Evolutionary conservation across 2,888 invertebrate species (phyloP).

Genomic region (Acanthopleura granulata): DNA sequence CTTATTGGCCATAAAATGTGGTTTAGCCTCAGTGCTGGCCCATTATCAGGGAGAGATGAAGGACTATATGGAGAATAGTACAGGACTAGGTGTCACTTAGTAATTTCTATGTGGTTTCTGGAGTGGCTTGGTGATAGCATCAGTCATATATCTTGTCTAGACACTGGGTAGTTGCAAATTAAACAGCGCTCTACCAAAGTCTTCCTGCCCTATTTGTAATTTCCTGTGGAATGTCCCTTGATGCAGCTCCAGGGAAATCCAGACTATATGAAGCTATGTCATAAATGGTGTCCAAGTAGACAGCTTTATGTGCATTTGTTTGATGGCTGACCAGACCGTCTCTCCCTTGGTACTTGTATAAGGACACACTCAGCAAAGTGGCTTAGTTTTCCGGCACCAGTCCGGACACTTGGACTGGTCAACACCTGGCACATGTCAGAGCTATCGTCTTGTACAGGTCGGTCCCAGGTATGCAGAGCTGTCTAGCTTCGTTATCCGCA

Average conservation of each 20-base stretch:
- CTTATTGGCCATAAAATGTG: no score
- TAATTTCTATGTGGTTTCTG: no score
- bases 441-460: no score
- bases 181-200: not conserved
- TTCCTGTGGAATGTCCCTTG: not conserved
- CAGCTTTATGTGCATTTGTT: not conserved
- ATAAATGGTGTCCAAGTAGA: constrained; percentile 2
- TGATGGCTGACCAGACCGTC: not conserved
- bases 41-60: no score
- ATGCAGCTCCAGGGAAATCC: not conserved
- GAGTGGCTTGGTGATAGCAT: not conserved
- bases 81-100: no score
- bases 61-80: no score
- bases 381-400: no score
- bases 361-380: not conserved
- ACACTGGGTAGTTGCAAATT: not conserved
- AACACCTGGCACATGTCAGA: no score
- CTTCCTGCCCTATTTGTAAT: not conserved
- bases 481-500: no score
- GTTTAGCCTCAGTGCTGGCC: no score
- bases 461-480: no score
- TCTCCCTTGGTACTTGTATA: not conserved
- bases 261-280: not conserved
- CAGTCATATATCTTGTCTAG: not conserved
- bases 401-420: no score